Evolutionary conservation across 1,140 invertebrate genomes (phyloP).

Genomic region (Macrobrachium nipponense): DNA sequence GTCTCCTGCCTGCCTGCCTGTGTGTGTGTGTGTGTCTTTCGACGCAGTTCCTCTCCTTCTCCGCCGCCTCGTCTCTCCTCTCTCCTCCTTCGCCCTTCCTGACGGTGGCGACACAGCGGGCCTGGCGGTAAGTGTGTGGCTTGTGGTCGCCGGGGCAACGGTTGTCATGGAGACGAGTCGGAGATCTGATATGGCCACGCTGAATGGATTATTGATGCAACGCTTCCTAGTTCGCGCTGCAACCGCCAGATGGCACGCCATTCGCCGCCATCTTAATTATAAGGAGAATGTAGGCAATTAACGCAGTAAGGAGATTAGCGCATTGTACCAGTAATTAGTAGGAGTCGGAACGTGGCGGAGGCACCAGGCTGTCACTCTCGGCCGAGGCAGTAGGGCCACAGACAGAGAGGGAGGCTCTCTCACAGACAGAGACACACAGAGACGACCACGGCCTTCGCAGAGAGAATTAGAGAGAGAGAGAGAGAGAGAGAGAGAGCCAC

Average conservation of each 20-base stretch:
- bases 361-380: constrained; percentile 41
- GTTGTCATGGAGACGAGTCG: constrained; percentile 44
- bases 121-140: constrained; percentile 13
- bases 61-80: too few relatives aligned
- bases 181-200: constrained; percentile 54
- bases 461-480: not conserved
- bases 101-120: constrained; percentile 46
- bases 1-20: too few relatives aligned
- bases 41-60: too few relatives aligned
- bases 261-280: constrained; percentile 61
- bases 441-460: not conserved
- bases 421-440: not conserved
- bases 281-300: constrained; percentile 63
- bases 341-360: constrained; percentile 37
- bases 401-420: not conserved
- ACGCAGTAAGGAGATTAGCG: constrained; percentile 61
- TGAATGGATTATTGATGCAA: constrained; percentile 55
- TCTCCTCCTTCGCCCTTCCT: constrained; percentile 9
- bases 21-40: too few relatives aligned
- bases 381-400: constrained; percentile 21
- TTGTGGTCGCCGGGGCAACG: constrained; percentile 49
- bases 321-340: constrained; percentile 62
- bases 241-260: constrained; percentile 57
- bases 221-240: constrained; percentile 42
- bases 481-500: not conserved